phyloP scores from a whole-genome alignment of 2,797 vertebrate genomes.

The Melanogrammus aeglefinus region DNA sequence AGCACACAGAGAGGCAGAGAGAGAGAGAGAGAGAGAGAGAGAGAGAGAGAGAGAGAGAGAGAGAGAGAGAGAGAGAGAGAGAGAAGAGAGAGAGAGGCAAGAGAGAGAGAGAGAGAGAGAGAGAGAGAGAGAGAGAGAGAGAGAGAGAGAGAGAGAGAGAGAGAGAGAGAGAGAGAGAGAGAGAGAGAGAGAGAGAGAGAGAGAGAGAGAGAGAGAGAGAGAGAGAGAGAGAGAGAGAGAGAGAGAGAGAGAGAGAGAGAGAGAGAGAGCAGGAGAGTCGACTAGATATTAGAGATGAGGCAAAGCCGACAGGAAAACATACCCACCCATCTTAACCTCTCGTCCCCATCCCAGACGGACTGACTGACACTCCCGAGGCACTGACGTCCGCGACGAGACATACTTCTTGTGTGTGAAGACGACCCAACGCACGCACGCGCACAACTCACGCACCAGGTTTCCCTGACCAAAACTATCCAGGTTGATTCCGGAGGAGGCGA shows the following conservation, averaged over 20 bases:
- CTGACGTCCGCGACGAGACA: no score
- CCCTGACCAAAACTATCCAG: slow-evolving; percentile 7
- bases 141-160: slow-evolving; percentile 7
- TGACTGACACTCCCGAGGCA: background rate
- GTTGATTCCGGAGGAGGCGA: slow-evolving; percentile 53
- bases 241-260: slow-evolving; percentile 5
- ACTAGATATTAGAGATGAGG: slow-evolving; percentile 15
- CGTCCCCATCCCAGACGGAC: background rate
- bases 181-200: slow-evolving; percentile 2
- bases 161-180: slow-evolving; percentile 1
- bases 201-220: slow-evolving; percentile 11
- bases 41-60: slow-evolving; percentile 11
- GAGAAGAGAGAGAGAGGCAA: slow-evolving; percentile 30
- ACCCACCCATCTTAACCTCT: slow-evolving; percentile 39
- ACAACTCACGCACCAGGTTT: slow-evolving; percentile 13
- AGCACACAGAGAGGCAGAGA: background rate
- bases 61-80: slow-evolving; percentile 6
- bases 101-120: slow-evolving; percentile 24
- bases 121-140: slow-evolving; percentile 18
- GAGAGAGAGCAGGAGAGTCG: slow-evolving; percentile 23
- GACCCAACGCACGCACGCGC: slow-evolving; percentile 9
- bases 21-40: slow-evolving; percentile 8
- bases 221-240: slow-evolving; percentile 8
- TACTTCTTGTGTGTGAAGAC: background rate
- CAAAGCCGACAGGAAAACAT: slow-evolving; percentile 32